These are phyloP conservation scores for Osmerus eperlanus DNA, from an alignment of 2,113 vertebrate species.

Conservation along the genomic window DNA sequence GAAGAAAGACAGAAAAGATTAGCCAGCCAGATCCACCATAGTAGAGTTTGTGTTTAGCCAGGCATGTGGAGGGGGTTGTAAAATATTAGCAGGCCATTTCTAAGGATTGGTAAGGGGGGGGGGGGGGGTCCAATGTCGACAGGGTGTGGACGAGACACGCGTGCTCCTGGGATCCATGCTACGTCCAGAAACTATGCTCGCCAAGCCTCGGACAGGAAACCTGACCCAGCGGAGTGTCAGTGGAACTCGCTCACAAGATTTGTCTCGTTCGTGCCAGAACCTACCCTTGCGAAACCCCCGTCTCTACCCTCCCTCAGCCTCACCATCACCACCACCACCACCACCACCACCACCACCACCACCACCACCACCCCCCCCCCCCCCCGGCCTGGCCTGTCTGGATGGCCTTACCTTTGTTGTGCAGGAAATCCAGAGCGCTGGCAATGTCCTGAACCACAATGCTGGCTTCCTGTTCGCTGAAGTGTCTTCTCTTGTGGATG, in stretches of 20 bases:
- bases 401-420: constrained; percentile 86
- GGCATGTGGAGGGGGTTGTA: neutral
- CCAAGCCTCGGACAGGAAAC: neutral
- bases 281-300: neutral
- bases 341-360: neutral
- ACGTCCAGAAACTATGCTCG: too few relatives aligned
- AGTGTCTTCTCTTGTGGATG: constrained; percentile 90
- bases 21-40: neutral
- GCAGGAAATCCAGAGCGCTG: constrained; percentile 92
- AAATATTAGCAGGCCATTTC: neutral
- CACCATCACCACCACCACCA: neutral
- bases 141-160: neutral
- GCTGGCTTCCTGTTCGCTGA: constrained; percentile 93
- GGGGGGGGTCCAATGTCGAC: neutral
- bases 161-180: too few relatives aligned
- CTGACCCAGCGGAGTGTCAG: neutral
- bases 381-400: neutral
- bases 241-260: neutral
- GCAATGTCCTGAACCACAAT: constrained; percentile 95
- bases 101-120: neutral
- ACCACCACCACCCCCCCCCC: neutral
- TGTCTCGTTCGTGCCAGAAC: neutral
- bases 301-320: neutral
- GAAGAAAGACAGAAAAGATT: neutral
- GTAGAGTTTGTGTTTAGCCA: neutral